These are phyloP conservation scores for Amphimedon queenslandica DNA, from an alignment of 37 sponge, comb jelly and placozoan species.

Conservation along the genomic window DNA sequence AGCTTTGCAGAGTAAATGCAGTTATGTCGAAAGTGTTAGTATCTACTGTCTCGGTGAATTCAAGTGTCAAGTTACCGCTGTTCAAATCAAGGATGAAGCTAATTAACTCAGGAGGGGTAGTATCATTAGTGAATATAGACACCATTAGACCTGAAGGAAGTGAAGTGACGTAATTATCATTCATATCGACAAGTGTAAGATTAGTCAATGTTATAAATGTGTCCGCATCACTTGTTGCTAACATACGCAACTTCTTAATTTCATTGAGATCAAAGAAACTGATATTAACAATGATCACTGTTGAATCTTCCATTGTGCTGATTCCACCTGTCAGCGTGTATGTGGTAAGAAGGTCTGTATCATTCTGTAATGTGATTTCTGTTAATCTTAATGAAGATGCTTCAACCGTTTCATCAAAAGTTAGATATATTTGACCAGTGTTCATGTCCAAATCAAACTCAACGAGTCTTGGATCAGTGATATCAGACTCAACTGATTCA, in stretches of 20 bases:
- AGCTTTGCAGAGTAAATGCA: constrained; percentile 67
- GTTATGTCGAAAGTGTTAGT: constrained; percentile 57
- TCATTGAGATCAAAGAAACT: constrained; percentile 80
- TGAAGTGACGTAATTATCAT: constrained; percentile 56
- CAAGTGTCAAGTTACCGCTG: constrained; percentile 47
- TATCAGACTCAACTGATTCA: constrained; percentile 26
- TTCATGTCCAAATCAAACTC: constrained; percentile 61
- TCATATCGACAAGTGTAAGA: constrained; percentile 74
- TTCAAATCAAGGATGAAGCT: constrained; percentile 73
- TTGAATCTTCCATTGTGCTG: constrained; percentile 58
- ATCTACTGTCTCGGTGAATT: constrained; percentile 86
- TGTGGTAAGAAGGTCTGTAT: constrained; percentile 12
- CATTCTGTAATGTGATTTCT: constrained; percentile 63
- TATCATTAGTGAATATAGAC: constrained; percentile 67
- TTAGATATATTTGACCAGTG: constrained; percentile 51
- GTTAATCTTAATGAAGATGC: constrained; percentile 60
- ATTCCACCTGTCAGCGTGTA: constrained; percentile 67
- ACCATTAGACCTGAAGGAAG: constrained; percentile 41
- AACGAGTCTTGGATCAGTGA: constrained; percentile 46
- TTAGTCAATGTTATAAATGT: constrained; percentile 58
- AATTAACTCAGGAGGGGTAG: constrained; percentile 61
- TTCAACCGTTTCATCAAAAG: constrained; percentile 83
- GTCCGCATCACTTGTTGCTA: constrained; percentile 63
- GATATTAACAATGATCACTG: constrained; percentile 50
- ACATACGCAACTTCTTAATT: constrained; percentile 71